Conservation (phyloP, 2,797 vertebrate genomes). For the Pteronotus mesoamericanus region DNA sequence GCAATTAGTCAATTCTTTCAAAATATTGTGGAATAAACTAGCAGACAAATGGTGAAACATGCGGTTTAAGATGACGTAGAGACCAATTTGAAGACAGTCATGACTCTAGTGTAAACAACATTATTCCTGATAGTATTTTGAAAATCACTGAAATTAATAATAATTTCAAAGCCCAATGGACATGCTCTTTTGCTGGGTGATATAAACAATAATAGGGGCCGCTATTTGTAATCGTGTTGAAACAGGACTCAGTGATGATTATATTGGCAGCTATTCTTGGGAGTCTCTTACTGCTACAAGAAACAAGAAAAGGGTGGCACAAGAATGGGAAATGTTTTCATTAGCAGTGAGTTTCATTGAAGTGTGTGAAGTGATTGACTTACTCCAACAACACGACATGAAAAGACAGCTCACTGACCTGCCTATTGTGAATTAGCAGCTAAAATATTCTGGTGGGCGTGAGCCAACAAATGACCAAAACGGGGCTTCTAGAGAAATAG, state of each 20-base stretch:
- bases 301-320: neutral
- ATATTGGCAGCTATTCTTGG: neutral
- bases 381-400: neutral
- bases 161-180: neutral
- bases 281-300: neutral
- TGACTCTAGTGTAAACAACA: neutral
- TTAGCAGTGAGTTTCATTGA: neutral
- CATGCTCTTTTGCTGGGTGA: neutral
- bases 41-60: neutral
- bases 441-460: neutral
- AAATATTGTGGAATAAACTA: neutral
- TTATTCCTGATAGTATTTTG: neutral
- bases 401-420: neutral
- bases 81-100: neutral
- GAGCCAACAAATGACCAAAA: neutral
- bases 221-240: neutral
- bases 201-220: neutral
- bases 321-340: neutral
- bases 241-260: neutral
- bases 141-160: neutral
- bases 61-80: neutral
- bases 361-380: neutral
- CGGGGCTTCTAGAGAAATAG: neutral
- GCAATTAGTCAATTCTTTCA: slow-evolving; percentile 21
- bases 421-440: neutral